These are phyloP conservation scores for Datnioides undecimradiatus DNA, from an alignment of 2,113 vertebrate species.

Conservation along the genomic window DNA sequence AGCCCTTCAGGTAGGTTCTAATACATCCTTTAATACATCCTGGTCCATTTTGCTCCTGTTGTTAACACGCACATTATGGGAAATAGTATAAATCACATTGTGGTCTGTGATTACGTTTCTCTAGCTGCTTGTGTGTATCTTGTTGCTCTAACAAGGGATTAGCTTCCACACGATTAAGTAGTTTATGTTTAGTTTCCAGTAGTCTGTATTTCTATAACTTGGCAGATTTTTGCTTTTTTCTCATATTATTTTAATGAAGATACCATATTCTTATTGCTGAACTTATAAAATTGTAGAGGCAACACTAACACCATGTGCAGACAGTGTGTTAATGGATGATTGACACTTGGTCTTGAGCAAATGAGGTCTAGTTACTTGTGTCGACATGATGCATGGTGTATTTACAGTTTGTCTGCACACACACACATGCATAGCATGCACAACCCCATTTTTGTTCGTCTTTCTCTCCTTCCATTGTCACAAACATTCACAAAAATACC, in stretches of 20 bases:
- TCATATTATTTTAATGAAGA: background rate
- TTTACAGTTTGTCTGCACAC: slow-evolving; percentile 49
- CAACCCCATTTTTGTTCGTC: background rate
- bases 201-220: background rate
- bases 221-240: background rate
- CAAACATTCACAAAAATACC: slow-evolving; percentile 21
- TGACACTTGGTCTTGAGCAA: slow-evolving; percentile 47
- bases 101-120: background rate
- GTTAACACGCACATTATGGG: background rate
- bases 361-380: slow-evolving; percentile 52
- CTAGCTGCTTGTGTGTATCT: background rate
- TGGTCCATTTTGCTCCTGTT: background rate
- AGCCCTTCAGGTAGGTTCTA: slow-evolving; percentile 87
- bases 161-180: background rate
- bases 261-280: background rate
- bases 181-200: background rate
- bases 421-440: background rate
- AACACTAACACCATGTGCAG: too few relatives aligned
- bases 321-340: slow-evolving; percentile 53
- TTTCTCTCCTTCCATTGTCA: background rate
- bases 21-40: slow-evolving; percentile 4
- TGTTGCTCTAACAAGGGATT: slow-evolving; percentile 8
- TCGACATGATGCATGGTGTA: slow-evolving; percentile 53
- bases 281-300: too few relatives aligned
- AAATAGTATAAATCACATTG: background rate